Conservation (phyloP, 2,113 vertebrate species). For the Lophura nycthemera region DNA sequence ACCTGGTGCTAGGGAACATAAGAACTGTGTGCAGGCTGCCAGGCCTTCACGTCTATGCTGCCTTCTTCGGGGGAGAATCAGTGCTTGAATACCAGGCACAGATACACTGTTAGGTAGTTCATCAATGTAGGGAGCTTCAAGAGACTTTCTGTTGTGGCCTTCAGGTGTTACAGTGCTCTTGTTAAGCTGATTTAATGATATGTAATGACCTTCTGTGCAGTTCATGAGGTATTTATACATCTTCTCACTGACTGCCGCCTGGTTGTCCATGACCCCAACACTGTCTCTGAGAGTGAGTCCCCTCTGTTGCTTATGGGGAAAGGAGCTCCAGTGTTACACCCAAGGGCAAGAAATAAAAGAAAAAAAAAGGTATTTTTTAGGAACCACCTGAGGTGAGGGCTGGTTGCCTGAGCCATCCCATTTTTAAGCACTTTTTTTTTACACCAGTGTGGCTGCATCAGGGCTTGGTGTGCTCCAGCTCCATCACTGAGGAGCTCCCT, state of each 20-base stretch:
- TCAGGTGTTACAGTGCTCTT: background rate
- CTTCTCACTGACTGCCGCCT: background rate
- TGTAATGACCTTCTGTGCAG: background rate
- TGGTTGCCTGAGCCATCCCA: background rate
- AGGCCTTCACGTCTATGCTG: background rate
- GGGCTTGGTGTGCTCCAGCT: background rate
- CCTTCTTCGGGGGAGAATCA: background rate
- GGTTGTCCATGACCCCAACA: background rate
- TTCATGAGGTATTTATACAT: background rate
- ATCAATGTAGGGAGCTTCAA: background rate
- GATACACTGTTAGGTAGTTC: fast-evolving
- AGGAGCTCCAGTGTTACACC: background rate
- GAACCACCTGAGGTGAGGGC: background rate
- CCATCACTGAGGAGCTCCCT: background rate
- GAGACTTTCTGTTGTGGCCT: background rate
- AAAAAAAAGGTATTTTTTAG: background rate
- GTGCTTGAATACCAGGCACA: background rate
- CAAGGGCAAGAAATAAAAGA: background rate
- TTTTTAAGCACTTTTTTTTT: background rate
- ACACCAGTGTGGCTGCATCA: background rate
- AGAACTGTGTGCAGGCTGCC: too few relatives aligned
- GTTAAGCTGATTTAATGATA: background rate
- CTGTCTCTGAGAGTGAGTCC: background rate
- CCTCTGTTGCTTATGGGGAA: background rate
- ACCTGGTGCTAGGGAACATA: fast-evolving